A percentile compares a stretch with the other conserved stretches of the same genome.
Evolutionary conservation across 2,888 invertebrate genomes (phyloP).

Genomic region (Drosophila picticornis): DNA sequence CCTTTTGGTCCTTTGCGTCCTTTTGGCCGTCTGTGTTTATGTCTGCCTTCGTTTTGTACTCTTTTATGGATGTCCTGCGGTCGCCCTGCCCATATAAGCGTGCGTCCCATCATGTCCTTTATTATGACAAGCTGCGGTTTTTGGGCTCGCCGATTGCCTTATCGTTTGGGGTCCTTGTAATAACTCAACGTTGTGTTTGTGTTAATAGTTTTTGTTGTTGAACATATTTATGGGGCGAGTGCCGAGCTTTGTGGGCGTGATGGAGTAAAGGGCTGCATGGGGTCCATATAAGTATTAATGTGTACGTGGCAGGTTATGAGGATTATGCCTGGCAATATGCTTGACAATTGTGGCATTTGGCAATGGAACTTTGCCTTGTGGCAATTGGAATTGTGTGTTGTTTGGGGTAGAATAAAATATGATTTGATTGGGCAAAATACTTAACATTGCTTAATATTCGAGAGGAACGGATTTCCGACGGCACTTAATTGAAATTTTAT

Average conservation of each 20-base stretch:
- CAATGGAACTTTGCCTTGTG: constrained; percentile 13
- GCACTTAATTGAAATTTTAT: background rate
- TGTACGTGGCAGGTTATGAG: constrained; percentile 51
- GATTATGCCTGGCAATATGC: constrained; percentile 57
- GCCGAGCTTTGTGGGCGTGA: constrained; percentile 5
- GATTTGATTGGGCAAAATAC: constrained; percentile 38
- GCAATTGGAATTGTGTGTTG: constrained; percentile 23
- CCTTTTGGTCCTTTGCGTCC: constrained; percentile 17
- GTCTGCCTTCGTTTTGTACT: constrained; percentile 48
- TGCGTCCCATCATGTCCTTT: constrained; percentile 65
- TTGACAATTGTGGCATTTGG: constrained; percentile 68
- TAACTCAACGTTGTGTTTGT: constrained; percentile 62
- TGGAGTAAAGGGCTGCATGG: background rate
- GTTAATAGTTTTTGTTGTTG: constrained; percentile 73
- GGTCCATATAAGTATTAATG: constrained; percentile 5
- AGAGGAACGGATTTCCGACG: background rate
- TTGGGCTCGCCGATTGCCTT: constrained; percentile 46
- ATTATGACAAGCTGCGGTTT: constrained; percentile 81
- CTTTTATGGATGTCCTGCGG: constrained; percentile 61
- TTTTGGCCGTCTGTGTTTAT: constrained; percentile 26
- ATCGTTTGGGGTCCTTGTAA: constrained; percentile 48
- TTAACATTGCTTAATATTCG: constrained; percentile 4
- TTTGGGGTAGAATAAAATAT: constrained; percentile 4
- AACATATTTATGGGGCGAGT: constrained; percentile 63
- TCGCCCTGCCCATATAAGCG: constrained; percentile 61